Percentiles rank a stretch among this genome's conserved stretches.
Evolutionary conservation across 2,888 invertebrate genomes (phyloP).

Genomic region (Polydrusus tereticollis): DNA sequence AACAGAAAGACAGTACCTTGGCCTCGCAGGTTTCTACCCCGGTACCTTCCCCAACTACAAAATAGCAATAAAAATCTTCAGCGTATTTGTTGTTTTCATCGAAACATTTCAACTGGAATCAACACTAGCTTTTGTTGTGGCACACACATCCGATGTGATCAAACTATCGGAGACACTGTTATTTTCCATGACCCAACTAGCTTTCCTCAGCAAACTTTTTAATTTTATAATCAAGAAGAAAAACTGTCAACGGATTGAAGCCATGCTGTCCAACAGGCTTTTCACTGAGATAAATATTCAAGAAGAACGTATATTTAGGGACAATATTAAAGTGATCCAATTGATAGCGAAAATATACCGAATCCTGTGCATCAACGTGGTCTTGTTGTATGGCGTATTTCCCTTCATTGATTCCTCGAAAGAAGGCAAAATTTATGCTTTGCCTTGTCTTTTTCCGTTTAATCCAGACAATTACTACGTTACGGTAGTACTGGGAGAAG

Average conservation of each 20-base stretch:
- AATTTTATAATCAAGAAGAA: constrained; percentile 41
- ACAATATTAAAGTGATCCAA: constrained; percentile 13
- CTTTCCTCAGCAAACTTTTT: constrained; percentile 47
- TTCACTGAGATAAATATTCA: constrained; percentile 26
- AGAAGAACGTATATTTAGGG: constrained; percentile 33
- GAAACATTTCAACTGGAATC: constrained; percentile 28
- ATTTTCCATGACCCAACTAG: constrained; percentile 39
- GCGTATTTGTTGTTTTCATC: constrained; percentile 11
- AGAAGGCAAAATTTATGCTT: constrained; percentile 36
- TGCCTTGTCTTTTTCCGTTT: constrained; percentile 48
- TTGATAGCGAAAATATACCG: constrained; percentile 36
- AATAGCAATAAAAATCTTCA: constrained; percentile 3
- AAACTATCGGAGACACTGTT: constrained; percentile 43
- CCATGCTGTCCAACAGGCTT: constrained; percentile 23
- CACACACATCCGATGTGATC: constrained; percentile 30
- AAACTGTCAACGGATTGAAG: constrained; percentile 32
- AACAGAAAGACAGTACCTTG: constrained; percentile 36
- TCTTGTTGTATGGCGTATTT: constrained; percentile 39
- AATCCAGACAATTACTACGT: constrained; percentile 44
- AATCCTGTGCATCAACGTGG: constrained; percentile 24
- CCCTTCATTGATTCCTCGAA: constrained; percentile 40
- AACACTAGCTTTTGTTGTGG: constrained; percentile 13
- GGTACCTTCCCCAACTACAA: background rate
- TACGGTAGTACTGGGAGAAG: constrained; percentile 33
- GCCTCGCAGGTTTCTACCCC: constrained; percentile 46